Evolutionary conservation across 2,797 vertebrate genomes (phyloP), one percentile per base, ranked within the genome.

Genomic region (Poeciliopsis gracilis): DNA sequence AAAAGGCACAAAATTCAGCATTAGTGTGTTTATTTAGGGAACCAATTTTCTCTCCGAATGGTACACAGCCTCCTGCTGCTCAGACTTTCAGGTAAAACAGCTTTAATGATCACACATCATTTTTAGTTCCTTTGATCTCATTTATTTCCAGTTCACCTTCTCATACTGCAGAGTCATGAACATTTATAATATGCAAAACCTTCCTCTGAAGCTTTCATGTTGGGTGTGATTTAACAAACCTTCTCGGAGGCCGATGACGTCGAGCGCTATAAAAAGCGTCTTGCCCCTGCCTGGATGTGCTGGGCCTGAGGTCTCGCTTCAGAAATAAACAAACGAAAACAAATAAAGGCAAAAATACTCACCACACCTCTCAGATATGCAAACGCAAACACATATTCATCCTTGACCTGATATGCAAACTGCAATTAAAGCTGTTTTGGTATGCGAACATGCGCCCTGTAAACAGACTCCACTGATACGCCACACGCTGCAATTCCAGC

Each of bases 141-240:
- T 90, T 91, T 92, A 85, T 91, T 93, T 92, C 83, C 86, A 84
- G 78, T 88, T 93, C 91, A 93, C 90, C 91, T 92, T 89, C 87
- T 80, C 85, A 86, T 75, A 88, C 91, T 91, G 90, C 81, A 85
- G 88, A 94, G 91, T 92, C 89, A 91, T 90, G 90, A 93, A 90
- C 87, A 88, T 92, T 91, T 90, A 93, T 89, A 89, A 88, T 87
- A 92, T 93, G 92, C 91, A 91, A 91, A 92, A 86, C 84, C 43
- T 69, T 78, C 84, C 81, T 87, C 85, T 82, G 88, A 45, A 70
- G 67, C 67, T 45, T 45, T 70, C 41, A 45, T 70, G 67, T 70
- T n/a, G 38, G 25, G 41, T 70, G 67, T n/a, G 67, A 70, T 70
- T 70, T 70, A 70, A 45, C 84, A 90, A 90, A 88, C 90, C 87